Conservation (phyloP, 2,113 vertebrate species). For the Actenoides hombroni region DNA sequence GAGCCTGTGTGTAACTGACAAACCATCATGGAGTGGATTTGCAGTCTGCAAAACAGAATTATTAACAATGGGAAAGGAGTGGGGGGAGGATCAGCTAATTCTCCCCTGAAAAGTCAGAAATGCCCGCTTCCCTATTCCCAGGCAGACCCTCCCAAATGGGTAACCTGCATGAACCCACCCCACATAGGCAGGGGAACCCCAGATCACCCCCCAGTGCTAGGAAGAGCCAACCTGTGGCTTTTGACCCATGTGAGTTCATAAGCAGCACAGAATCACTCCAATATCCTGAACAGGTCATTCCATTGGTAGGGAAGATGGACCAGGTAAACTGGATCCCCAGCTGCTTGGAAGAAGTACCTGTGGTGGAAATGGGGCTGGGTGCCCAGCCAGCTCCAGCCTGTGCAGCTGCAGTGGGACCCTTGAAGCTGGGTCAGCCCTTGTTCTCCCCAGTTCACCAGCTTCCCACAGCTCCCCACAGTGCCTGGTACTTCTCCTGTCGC, state of each 20-base stretch:
- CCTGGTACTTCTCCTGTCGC: too few relatives aligned
- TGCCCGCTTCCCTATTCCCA: neutral
- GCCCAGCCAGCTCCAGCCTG: neutral
- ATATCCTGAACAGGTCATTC: rapidly evolving
- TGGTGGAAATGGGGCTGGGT: neutral
- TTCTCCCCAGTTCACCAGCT: too few relatives aligned
- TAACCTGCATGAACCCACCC: rapidly evolving
- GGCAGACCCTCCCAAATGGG: neutral
- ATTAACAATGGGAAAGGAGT: neutral
- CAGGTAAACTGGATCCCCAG: neutral
- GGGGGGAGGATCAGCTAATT: neutral
- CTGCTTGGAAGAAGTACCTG: neutral
- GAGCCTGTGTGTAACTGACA: neutral
- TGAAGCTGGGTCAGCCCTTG: too few relatives aligned
- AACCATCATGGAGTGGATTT: neutral
- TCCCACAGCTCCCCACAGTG: neutral
- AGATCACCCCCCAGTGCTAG: rapidly evolving
- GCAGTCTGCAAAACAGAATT: neutral
- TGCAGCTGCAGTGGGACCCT: rapidly evolving
- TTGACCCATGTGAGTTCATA: rapidly evolving
- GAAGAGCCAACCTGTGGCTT: neutral
- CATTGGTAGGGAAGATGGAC: rapidly evolving
- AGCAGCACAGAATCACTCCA: neutral
- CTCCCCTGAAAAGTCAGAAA: neutral
- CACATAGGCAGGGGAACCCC: neutral